Conservation (phyloP, 1,140 invertebrate genomes). For the Microplitis demolitor region DNA sequence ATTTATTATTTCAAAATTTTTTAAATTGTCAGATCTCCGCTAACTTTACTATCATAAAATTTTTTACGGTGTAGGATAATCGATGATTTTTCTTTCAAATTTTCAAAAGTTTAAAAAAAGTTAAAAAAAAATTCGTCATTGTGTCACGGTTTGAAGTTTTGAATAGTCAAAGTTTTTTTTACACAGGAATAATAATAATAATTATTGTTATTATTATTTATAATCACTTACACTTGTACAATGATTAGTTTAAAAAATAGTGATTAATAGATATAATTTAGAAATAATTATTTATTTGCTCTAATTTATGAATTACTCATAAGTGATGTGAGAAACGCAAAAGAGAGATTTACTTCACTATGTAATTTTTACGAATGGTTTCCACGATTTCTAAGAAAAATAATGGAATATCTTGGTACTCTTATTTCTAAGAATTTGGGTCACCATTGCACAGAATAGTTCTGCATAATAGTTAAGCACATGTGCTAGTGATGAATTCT, state of each 20-base stretch:
- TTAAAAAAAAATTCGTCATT: no score
- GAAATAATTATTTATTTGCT: background rate
- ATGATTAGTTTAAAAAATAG: background rate
- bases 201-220: no score
- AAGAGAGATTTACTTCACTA: slow-evolving; percentile 1
- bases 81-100: no score
- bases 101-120: no score
- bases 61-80: no score
- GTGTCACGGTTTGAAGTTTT: no score
- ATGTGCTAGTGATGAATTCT: slow-evolving; percentile 1
- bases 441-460: background rate
- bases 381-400: slow-evolving; percentile 35
- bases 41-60: no score
- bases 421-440: slow-evolving; percentile 9
- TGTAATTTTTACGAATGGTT: slow-evolving; percentile 20
- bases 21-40: no score
- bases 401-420: background rate
- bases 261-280: background rate
- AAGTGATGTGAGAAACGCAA: background rate
- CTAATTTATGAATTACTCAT: background rate
- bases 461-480: background rate
- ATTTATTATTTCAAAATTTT: no score
- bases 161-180: no score
- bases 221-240: no score
- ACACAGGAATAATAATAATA: no score